Percentiles rank a stretch among this genome's conserved stretches.
Conservation (phyloP, 2,113 vertebrate species). For the Verasper variegatus region DNA sequence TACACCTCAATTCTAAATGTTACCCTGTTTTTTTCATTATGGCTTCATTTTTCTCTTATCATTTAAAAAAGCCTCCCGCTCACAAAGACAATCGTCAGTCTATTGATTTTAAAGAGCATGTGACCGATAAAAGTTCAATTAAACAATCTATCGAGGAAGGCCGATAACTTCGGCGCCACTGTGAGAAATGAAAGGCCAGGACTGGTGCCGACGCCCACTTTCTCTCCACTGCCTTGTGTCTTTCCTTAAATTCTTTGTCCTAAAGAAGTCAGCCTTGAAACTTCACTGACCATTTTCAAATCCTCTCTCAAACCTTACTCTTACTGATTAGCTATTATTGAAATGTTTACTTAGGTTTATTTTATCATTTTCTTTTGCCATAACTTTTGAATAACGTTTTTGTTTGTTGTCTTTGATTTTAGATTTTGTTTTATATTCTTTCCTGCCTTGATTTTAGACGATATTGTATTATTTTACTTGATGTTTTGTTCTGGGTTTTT, state of each 20-base stretch:
- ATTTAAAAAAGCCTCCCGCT: constrained; percentile 28
- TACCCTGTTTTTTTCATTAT: constrained; percentile 49
- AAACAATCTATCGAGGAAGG: constrained; percentile 37
- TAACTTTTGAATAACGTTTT: no score
- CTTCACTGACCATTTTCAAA: no score
- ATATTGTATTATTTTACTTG: no score
- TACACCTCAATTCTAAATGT: constrained; percentile 34
- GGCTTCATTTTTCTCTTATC: constrained; percentile 49
- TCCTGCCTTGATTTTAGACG: no score
- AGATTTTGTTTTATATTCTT: no score
- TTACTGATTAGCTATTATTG: no score
- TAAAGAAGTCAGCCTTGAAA: neutral
- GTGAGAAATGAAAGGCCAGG: constrained; percentile 50
- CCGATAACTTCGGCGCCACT: constrained; percentile 55
- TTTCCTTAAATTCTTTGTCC: neutral
- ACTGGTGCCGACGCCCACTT: neutral
- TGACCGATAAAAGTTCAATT: constrained; percentile 51
- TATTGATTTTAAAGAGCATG: constrained; percentile 40
- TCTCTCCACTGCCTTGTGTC: neutral
- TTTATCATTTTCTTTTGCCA: neutral
- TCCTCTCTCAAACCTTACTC: no score
- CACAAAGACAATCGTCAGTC: constrained; percentile 36
- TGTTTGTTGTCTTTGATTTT: no score
- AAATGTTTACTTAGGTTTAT: neutral
- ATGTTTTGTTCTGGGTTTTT: no score